Conservation (phyloP, 1,140 invertebrate species). For the Periplaneta americana region DNA sequence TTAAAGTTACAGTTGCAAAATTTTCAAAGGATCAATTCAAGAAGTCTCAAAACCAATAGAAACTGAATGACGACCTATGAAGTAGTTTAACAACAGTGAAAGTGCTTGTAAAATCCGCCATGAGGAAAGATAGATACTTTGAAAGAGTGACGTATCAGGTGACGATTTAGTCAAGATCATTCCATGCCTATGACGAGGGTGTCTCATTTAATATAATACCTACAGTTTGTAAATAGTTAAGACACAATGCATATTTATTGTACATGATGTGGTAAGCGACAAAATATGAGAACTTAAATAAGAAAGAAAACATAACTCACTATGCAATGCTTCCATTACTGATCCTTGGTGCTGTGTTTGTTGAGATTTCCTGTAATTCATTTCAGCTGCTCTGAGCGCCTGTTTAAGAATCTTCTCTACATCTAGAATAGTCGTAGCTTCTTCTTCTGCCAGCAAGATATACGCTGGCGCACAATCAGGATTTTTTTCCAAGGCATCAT, state of each 20-base stretch:
- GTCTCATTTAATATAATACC: no score
- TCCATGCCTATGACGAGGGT: no score
- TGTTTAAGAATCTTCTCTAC: slow-evolving; percentile 83
- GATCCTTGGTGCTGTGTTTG: slow-evolving; percentile 70
- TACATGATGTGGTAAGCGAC: neutral
- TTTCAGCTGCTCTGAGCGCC: slow-evolving; percentile 83
- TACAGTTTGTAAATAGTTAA: no score
- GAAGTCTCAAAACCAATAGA: no score
- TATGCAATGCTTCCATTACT: slow-evolving; percentile 71
- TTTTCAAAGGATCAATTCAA: no score
- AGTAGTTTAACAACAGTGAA: no score
- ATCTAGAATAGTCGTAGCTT: slow-evolving; percentile 86
- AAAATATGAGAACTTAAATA: neutral
- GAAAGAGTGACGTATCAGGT: no score
- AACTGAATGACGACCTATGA: no score
- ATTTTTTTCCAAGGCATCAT: slow-evolving; percentile 85
- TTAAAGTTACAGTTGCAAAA: no score
- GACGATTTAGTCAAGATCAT: no score
- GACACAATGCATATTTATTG: neutral
- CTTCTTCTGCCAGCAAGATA: slow-evolving; percentile 94
- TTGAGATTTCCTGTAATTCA: slow-evolving; percentile 78
- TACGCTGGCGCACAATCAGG: slow-evolving; percentile 93
- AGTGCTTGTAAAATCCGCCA: no score
- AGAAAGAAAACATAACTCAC: slow-evolving; percentile 40
- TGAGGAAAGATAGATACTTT: no score